Evolutionary conservation across 2,888 invertebrate species (phyloP), one percentile per base, ranked within the genome.

Genomic region (Meandrusa payeni): DNA sequence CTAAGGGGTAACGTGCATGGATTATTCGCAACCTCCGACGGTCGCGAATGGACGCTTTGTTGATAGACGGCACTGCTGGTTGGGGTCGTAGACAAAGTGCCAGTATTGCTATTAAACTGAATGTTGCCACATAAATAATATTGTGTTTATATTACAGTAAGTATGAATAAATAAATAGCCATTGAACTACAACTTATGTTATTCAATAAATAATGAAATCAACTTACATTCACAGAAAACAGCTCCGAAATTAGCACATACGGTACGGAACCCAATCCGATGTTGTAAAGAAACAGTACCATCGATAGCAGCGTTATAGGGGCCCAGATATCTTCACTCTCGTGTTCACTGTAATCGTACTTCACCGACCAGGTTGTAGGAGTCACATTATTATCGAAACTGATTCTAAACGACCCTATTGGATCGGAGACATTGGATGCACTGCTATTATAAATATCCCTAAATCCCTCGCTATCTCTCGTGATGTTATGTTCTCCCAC

Each of bases 181-280:
- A n/a, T n/a, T n/a, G n/a, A n/a, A n/a, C n/a, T n/a, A n/a, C n/a
- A n/a, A n/a, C n/a, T n/a, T n/a, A n/a, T n/a, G n/a, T n/a, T n/a
- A n/a, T n/a, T 10, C 5, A 24, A 29, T 29, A 49, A 47, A 17
- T 23, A 5, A 29, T 15, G 5, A 22, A 5, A 10, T 28, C 22
- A 65, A 85, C 87, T 82, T 43, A 87, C 87, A 58, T 83, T 76
- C 6, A 79, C 68, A 26, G 77, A 60, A 69, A 87, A 87, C 39
- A 86, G 50, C 37, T 87, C 87, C 12, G 85, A 76, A 45, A 85
- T 72, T 42, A 87, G 63, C 17, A 87, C 83, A 54, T 76, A 86
- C 71, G 87, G 87, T 67, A 87, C 80, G 5, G 87, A 85, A 47
- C 87, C 87, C 54, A 87, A 64, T 29, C 87, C 87, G 33, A 86